Base-by-base conservation (phyloP, 2,797 vertebrate species). In the Mormyrops boulengeri region DNA sequence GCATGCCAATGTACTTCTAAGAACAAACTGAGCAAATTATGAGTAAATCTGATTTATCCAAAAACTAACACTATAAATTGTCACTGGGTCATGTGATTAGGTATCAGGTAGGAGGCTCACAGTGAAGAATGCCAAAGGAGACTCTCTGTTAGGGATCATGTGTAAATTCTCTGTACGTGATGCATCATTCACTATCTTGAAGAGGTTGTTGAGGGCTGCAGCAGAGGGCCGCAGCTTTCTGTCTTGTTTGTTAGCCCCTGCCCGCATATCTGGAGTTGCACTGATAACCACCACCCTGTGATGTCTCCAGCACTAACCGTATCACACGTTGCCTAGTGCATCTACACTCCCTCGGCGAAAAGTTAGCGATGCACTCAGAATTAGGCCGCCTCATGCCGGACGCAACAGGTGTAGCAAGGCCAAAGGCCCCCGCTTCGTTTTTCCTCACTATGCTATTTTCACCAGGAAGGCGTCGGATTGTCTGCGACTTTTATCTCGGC, bases 401-500 rank as follows among this genome's bases (percentile, higher is more conserved):
- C 82, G 9, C 82, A 22, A 44, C 49, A 50, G 53, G 53, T 87
- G 52, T 41, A 38, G 53, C 50, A 87, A 53, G 49, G 26, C 49
- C 50, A 55, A 12, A n/a, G 85, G 14, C n/a, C 49, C 49, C 85
- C 50, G 12, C 50, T 53, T 22, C 14, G n/a, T 34, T 52, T 87
- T 41, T 87, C 41, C 62, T 73, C n/a, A 34, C 88, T 4, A 8
- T 22, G 26, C 4, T 11, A 73, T 47, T 77, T 50, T 88, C 41
- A 88, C 88, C 60, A 22, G 60, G 41, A 66, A 66, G 57, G 87
- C 34, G 38, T 62, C 41, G 41, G 62, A 88, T 73, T 26, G 55
- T 60, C 34, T 88, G n/a, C 38, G 14, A 12, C 62, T 52, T 88
- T 88, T 88, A 88, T 88, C 88, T 73, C 47, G 44, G 12, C 60